Evolutionary conservation across 2,797 vertebrate genomes (phyloP).

Genomic region (Anguilla marmorata): DNA sequence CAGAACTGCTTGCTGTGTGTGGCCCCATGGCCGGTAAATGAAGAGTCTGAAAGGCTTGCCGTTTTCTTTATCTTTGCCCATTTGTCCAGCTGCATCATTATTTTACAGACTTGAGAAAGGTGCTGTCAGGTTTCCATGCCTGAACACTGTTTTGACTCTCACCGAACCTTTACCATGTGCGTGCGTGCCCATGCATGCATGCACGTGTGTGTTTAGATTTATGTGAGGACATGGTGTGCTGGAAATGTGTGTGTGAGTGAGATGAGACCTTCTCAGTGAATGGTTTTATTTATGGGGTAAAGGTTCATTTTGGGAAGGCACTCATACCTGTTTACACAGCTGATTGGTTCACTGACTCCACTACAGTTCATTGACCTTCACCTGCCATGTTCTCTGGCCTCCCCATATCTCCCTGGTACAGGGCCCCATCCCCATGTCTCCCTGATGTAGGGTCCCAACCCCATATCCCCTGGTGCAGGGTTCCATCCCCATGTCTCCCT

Average conservation of each 20-base stretch:
- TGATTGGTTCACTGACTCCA: background rate
- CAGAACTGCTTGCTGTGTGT: background rate
- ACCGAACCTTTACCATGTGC: background rate
- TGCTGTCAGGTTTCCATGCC: background rate
- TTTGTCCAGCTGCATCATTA: background rate
- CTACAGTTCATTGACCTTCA: background rate
- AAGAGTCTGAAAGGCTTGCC: background rate
- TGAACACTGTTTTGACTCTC: background rate
- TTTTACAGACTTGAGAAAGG: background rate
- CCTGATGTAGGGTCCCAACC: background rate
- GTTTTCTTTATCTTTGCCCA: background rate
- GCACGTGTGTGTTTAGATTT: background rate
- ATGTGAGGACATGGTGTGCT: background rate
- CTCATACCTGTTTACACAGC: background rate
- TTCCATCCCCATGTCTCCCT: background rate
- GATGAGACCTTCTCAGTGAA: background rate
- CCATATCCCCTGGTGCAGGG: background rate
- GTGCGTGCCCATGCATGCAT: background rate
- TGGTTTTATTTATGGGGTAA: background rate
- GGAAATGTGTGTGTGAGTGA: background rate
- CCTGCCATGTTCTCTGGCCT: background rate
- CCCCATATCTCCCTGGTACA: background rate
- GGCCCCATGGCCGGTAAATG: background rate
- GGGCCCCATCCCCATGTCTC: background rate
- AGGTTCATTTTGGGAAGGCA: background rate